Base-by-base conservation (phyloP, 2,888 invertebrate species). In the Habroteleia sp. region DNA sequence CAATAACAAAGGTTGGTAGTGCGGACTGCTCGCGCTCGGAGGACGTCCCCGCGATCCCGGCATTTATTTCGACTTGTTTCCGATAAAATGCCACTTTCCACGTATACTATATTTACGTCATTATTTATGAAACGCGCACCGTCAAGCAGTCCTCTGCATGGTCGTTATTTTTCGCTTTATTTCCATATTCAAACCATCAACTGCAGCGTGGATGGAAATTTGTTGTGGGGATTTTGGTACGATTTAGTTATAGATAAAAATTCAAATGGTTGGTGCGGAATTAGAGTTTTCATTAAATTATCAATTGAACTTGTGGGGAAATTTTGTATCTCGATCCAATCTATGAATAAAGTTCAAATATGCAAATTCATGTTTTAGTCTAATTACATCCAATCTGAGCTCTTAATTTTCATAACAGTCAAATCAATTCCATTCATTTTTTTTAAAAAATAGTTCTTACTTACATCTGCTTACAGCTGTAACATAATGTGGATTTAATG, bases 1-100 rank as follows among this genome's bases (percentile, higher is more conserved):
- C 75, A 80, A 82, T 82, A 82, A 82, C 79, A 80, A 82, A 79
- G 76, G 76, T 77, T 66, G 76, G 44, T 41, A 42, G 23, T 14
- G 37, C 20, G 14, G 37, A 1, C 29, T 10, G n/a, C 33, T 17
- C 31, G 41, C n/a, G 4, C 41, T 41, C 23, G 31, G 10, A 20
- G 4, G 11, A 27, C 31, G 52, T 41, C 65, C 69, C 31, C 50
- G 29, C 48, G 62, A 77, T 72, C 63, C 48, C 41, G 63, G 41
- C 71, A 77, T 78, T 74, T 75, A 79, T 75, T 72, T 60, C 62
- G 71, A 46, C 76, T 74, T 68, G 76, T 77, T 79, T 72, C 72
- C 73, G 69, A 37, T 74, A 72, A 77, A 74, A 77, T 54, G 74
- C 50, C 77, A 75, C 74, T 74, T 74, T 78, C 73, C 68, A 73